phyloP scores from a whole-genome alignment of 2,113 vertebrate genomes.

The Actenoides hombroni region DNA sequence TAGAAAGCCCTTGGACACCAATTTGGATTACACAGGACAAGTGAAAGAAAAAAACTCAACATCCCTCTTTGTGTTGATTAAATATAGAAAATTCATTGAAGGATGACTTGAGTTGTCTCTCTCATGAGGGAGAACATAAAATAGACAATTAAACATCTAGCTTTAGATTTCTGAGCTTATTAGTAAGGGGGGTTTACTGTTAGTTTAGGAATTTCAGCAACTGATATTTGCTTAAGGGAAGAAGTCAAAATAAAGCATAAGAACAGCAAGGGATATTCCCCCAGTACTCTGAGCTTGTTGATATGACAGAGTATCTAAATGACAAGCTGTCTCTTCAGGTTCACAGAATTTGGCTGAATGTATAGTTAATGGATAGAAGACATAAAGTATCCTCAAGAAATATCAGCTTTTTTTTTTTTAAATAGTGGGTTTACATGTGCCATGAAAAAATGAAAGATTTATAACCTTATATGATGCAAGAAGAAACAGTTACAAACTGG shows the following conservation, averaged over 20 bases:
- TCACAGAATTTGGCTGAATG: neutral
- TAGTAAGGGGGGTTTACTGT: neutral
- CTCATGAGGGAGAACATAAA: neutral
- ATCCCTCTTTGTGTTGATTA: neutral
- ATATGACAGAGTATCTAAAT: slow-evolving; percentile 35
- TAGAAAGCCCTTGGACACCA: neutral
- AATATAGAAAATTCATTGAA: neutral
- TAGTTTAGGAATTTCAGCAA: neutral
- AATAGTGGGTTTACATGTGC: neutral
- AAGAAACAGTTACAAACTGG: neutral
- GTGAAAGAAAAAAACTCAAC: neutral
- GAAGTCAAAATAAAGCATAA: neutral
- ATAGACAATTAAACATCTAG: neutral
- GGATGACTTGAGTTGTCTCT: neutral
- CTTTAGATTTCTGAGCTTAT: neutral
- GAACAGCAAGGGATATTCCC: neutral
- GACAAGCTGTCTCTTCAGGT: slow-evolving; percentile 48
- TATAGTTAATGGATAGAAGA: neutral
- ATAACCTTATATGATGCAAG: neutral
- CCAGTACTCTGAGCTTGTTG: neutral
- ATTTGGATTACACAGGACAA: neutral
- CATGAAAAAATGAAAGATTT: neutral
- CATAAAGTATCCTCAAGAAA: slow-evolving; percentile 36
- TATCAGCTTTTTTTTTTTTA: slow-evolving; percentile 25
- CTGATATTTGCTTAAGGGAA: neutral